Evolutionary conservation across 2,888 invertebrate genomes (phyloP).

Genomic region (Cephus pulcher): DNA sequence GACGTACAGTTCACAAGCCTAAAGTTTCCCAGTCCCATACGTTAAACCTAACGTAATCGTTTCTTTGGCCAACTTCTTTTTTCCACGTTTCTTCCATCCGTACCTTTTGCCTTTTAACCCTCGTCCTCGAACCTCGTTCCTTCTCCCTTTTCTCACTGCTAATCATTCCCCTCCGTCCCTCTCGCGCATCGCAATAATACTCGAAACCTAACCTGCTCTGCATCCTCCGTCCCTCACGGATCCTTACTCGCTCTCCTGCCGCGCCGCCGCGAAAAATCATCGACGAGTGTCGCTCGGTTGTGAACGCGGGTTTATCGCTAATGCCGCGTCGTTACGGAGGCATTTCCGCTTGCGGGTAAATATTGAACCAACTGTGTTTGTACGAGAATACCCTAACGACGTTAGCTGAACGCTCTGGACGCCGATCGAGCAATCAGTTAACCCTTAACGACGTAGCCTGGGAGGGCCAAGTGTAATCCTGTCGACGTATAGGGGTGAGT

Average conservation of each 20-base stretch:
- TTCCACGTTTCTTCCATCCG: not conserved
- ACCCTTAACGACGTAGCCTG: conserved; percentile 37
- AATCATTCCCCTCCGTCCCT: not conserved
- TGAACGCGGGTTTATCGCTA: not conserved
- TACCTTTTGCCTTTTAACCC: not conserved
- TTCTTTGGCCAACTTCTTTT: not conserved
- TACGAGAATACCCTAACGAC: conserved; percentile 2
- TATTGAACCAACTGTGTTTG: conserved; percentile 31
- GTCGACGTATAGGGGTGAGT: conserved; percentile 61
- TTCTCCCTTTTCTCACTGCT: no score
- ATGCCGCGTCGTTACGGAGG: not conserved
- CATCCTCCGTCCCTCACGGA: no score
- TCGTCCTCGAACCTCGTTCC: not conserved
- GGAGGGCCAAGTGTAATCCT: conserved; percentile 55
- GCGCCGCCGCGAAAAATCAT: not conserved
- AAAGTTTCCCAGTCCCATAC: not conserved
- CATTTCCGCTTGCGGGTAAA: conserved; percentile 17
- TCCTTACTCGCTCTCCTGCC: not conserved
- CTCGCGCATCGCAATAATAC: not conserved
- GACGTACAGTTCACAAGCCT: conserved; percentile 25
- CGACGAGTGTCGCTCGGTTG: not conserved
- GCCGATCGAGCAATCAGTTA: conserved; percentile 8
- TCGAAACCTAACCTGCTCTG: not conserved
- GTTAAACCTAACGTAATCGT: not conserved
- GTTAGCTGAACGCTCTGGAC: not conserved